Conservation (phyloP, 2,888 invertebrate genomes). For the Calliphora vomitoria region DNA sequence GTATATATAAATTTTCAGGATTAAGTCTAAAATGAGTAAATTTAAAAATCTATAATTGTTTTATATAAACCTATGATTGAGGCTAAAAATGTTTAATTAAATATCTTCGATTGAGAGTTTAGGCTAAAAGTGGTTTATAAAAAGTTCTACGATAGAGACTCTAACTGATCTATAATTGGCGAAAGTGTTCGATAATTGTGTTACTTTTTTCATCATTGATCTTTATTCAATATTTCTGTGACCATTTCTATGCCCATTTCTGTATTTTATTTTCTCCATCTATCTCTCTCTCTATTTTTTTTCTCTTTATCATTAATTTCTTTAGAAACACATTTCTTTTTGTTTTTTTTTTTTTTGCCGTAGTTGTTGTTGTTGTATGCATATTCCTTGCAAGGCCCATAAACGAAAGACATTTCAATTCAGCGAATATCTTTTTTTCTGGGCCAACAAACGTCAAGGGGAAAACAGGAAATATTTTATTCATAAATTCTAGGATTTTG, state of each 20-base stretch:
- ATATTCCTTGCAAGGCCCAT: conserved; percentile 66
- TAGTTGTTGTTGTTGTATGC: conserved; percentile 24
- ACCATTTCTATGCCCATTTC: not conserved
- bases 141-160: not conserved
- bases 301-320: conserved; percentile 54
- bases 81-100: no score
- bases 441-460: conserved; percentile 69
- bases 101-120: no score
- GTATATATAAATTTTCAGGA: not conserved
- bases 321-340: conserved; percentile 55
- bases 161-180: no score
- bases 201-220: no score
- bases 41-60: no score
- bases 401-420: conserved; percentile 68
- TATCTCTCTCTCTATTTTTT: not conserved
- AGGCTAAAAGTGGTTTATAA: not conserved
- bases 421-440: conserved; percentile 56
- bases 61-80: no score
- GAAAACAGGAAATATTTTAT: conserved; percentile 68
- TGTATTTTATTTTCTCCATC: conserved; percentile 4
- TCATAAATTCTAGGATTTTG: conserved; percentile 72
- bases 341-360: conserved; percentile 42
- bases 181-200: no score
- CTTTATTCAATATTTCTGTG: no score
- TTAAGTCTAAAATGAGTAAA: no score